Percentiles rank a stretch among this genome's conserved stretches.
These are phyloP conservation scores for Acrobasis consociella DNA, from an alignment of 2,888 invertebrate species.

Conservation along the genomic window DNA sequence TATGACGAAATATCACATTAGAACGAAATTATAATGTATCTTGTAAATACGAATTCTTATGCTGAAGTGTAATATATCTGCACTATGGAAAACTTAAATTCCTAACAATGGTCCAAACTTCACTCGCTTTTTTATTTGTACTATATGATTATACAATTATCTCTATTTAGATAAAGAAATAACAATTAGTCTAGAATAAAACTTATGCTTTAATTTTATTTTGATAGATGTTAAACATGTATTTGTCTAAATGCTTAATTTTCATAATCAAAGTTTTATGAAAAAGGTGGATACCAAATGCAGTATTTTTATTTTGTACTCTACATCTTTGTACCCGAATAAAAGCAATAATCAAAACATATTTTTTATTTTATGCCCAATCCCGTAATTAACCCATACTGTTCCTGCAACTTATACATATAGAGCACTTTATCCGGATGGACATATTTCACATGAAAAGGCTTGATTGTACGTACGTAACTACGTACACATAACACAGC, in stretches of 20 bases:
- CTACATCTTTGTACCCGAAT: slow-evolving; percentile 81
- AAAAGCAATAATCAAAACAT: slow-evolving; percentile 70
- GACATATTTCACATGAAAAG: too few species aligned
- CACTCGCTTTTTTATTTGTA: slow-evolving; percentile 81
- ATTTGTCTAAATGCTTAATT: slow-evolving; percentile 80
- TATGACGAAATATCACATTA: slow-evolving; percentile 67
- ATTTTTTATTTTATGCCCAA: slow-evolving; percentile 39
- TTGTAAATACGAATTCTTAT: slow-evolving; percentile 77
- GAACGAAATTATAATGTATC: slow-evolving; percentile 63
- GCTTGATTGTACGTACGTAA: too few species aligned
- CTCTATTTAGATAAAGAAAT: slow-evolving; percentile 75
- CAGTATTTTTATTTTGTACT: slow-evolving; percentile 82
- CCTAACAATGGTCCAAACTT: slow-evolving; percentile 82
- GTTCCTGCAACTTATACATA: too few species aligned
- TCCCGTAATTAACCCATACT: background rate
- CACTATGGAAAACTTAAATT: slow-evolving; percentile 79
- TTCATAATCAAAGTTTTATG: slow-evolving; percentile 79
- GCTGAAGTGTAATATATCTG: slow-evolving; percentile 70
- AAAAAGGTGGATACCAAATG: slow-evolving; percentile 79
- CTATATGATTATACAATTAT: slow-evolving; percentile 76
- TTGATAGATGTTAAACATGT: slow-evolving; percentile 73
- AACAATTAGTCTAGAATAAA: slow-evolving; percentile 69
- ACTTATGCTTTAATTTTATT: slow-evolving; percentile 78
- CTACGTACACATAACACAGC: too few species aligned
- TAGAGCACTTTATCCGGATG: too few species aligned